Base-by-base conservation (phyloP, 2,888 invertebrate genomes). In the Tribolium freemani region DNA sequence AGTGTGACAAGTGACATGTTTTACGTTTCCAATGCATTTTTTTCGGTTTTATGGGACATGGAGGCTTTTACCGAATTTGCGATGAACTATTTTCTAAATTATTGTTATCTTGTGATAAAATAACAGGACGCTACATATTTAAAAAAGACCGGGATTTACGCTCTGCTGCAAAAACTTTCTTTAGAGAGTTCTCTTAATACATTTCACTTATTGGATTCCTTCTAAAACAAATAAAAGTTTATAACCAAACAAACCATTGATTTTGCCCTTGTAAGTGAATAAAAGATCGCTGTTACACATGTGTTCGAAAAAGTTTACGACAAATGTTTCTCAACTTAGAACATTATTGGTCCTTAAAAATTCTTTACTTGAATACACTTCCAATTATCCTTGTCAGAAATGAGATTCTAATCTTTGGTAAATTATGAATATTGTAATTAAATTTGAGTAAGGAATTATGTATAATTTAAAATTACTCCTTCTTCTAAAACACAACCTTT, bases 241-340 rank as follows among this genome's bases (percentile, higher is more conserved):
- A 46, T 60, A 60, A 46, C 60, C 60, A 60, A 60, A 60, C 60
- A 48, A 60, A 60, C 46, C 60, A 48, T 60, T 60, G 60, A 60
- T 60, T 60, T 48, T 11, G 48, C 16, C 11, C 16, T 16, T 60
- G 26, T 48, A 60, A 45, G 9, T n/a, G 60, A 60, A 60, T 45
- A 60, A 60, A 60, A 44, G 26, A 60, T n/a, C 26, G 48, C 20
- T 44, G 48, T 60, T 20, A 26, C 60, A 60, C 60, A 60, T 48
- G 48, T 48, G 60, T 60, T 60, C 45, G 3, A 46, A 60, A 11
- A 48, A 21, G 26, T 60, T 48, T 60, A 60, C 60, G 60, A 60
- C 30, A 56, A 31, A 9, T 31, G 54, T 13, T 56, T 56, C 13
- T 48, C 11, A 48, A 11, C 13, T 48, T 11, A 13, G 48, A 45